Conservation (phyloP, 2,797 vertebrate genomes). For the Rhinophrynus dorsalis region DNA sequence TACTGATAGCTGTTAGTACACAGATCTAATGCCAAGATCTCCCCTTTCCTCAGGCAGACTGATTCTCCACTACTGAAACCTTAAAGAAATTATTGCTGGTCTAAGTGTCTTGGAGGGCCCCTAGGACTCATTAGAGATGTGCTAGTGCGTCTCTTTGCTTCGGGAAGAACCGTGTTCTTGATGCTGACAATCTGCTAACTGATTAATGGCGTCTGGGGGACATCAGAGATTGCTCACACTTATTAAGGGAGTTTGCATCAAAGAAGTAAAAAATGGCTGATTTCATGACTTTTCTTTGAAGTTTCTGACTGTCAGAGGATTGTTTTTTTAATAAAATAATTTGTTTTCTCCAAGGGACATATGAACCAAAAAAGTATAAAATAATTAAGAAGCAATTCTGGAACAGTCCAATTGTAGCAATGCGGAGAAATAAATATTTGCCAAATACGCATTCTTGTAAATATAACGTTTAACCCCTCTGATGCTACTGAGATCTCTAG, state of each 20-base stretch:
- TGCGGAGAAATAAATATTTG: too few species aligned
- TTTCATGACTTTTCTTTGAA: background rate
- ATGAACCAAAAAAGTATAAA: too few species aligned
- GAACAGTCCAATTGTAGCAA: too few species aligned
- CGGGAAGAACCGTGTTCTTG: background rate
- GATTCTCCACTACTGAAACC: background rate
- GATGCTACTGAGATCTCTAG: too few species aligned
- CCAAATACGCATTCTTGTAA: too few species aligned
- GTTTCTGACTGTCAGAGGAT: background rate
- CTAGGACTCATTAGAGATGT: conserved; percentile 18
- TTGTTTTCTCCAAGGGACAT: too few species aligned
- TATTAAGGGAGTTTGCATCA: conserved; percentile 8
- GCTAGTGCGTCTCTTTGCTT: conserved; percentile 3
- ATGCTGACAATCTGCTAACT: background rate
- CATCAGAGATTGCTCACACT: background rate
- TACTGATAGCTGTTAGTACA: background rate
- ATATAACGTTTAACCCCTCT: too few species aligned
- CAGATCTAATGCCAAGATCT: background rate
- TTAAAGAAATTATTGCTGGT: background rate
- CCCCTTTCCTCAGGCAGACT: background rate
- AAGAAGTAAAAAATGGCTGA: conserved; percentile 5
- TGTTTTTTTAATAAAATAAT: too few species aligned
- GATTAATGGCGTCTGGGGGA: conserved; percentile 35
- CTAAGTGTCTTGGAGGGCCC: background rate
- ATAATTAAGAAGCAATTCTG: too few species aligned